These are phyloP conservation scores for Sphyrna mokarran DNA, from an alignment of 2,113 vertebrate species.

Conservation along the genomic window DNA sequence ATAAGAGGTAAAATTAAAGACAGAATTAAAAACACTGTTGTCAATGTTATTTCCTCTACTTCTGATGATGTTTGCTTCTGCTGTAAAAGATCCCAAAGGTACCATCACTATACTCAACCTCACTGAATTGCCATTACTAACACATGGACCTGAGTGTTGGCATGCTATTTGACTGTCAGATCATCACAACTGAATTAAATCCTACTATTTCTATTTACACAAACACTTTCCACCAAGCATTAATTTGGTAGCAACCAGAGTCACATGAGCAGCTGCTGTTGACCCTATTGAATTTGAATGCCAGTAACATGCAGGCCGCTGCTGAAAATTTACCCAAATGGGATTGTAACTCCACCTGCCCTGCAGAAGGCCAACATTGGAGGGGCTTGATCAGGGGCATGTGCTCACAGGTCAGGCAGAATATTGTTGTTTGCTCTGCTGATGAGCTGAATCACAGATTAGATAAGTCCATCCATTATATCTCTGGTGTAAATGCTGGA, in stretches of 20 bases:
- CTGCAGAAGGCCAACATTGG: neutral
- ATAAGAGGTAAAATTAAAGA: neutral
- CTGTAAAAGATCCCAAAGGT: neutral
- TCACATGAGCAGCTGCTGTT: neutral
- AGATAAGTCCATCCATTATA: neutral
- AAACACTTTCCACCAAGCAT: neutral
- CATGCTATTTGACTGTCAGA: neutral
- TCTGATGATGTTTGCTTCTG: neutral
- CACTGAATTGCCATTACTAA: neutral
- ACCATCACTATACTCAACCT: neutral
- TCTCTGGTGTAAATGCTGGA: neutral
- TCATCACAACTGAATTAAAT: neutral
- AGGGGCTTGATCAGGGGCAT: neutral
- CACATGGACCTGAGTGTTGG: neutral
- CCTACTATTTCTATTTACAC: too few species aligned
- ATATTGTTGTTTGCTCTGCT: neutral
- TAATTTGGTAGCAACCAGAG: neutral
- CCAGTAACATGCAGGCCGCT: neutral
- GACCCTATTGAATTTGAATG: neutral
- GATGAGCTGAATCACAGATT: neutral
- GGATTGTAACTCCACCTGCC: neutral
- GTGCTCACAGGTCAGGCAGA: neutral
- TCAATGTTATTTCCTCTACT: neutral
- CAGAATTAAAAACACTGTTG: neutral
- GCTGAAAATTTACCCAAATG: neutral